These are phyloP conservation scores for Riparia riparia DNA, from an alignment of 2,113 vertebrate genomes.

Conservation along the genomic window DNA sequence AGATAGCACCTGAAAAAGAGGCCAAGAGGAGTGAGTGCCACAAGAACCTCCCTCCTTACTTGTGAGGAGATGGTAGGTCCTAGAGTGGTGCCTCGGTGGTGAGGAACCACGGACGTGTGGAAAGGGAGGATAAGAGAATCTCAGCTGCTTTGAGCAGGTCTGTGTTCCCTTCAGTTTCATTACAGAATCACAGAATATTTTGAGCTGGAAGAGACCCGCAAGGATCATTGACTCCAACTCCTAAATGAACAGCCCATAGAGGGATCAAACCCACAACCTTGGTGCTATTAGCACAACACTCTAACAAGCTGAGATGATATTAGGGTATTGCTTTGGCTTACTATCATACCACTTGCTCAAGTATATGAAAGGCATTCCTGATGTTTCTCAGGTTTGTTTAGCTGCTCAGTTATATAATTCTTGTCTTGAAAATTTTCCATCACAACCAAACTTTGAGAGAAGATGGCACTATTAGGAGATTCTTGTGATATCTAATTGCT, in stretches of 20 bases:
- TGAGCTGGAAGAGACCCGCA: too few species aligned
- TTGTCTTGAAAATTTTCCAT: not conserved
- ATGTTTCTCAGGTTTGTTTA: not conserved
- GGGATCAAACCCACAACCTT: not conserved
- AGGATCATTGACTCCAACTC: rapidly evolving
- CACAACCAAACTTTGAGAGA: not conserved
- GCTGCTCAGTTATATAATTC: not conserved
- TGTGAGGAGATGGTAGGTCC: not conserved
- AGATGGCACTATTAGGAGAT: not conserved
- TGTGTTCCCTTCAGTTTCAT: not conserved
- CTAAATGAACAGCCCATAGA: not conserved
- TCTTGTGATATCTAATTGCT: not conserved
- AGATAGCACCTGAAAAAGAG: not conserved
- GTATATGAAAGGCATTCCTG: not conserved
- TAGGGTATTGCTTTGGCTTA: not conserved
- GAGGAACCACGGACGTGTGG: not conserved
- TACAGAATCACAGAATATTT: not conserved
- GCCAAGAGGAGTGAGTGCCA: not conserved
- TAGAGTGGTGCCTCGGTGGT: rapidly evolving
- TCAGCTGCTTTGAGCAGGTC: not conserved
- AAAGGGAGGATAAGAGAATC: not conserved
- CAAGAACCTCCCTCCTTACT: not conserved
- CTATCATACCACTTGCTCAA: not conserved
- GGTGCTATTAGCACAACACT: not conserved
- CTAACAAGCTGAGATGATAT: not conserved